Conservation (phyloP, 2,797 vertebrate species). For the Pipistrellus kuhlii region DNA sequence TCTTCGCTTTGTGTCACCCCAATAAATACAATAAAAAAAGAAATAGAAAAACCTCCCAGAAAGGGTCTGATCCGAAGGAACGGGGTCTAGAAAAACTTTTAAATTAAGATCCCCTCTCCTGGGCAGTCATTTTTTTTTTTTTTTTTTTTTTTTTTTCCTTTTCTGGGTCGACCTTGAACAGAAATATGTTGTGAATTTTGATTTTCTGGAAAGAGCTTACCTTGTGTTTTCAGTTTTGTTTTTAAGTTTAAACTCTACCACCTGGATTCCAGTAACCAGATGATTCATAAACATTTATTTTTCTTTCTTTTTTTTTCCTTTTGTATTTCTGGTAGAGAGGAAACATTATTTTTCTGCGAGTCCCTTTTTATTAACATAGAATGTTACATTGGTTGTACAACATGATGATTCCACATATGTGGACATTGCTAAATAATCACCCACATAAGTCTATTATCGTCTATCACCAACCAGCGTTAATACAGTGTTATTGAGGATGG, state of each 20-base stretch:
- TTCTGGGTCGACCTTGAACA: background rate
- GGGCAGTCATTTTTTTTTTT: background rate
- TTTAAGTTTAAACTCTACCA: slow-evolving; percentile 6
- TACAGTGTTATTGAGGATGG: background rate
- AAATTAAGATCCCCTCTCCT: background rate
- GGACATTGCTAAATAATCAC: background rate
- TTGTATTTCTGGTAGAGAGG: background rate
- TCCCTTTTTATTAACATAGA: background rate
- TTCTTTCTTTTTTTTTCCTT: background rate
- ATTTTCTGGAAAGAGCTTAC: background rate
- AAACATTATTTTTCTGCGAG: background rate
- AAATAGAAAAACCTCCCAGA: too few species aligned
- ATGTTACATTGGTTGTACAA: background rate
- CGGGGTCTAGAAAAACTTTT: background rate
- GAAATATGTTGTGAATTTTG: background rate
- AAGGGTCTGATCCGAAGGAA: background rate
- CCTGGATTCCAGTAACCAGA: background rate
- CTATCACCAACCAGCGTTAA: background rate
- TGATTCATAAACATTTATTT: background rate
- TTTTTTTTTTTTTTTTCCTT: background rate
- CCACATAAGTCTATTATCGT: background rate
- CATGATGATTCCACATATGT: background rate
- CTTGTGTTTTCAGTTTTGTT: background rate
- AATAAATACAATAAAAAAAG: background rate
- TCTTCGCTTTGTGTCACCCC: background rate